Percentiles rank a stretch among this genome's conserved stretches.
These are phyloP conservation scores for Pachyseris speciosa DNA, from an alignment of 64 coral and sea anemone genomes.

Conservation along the genomic window DNA sequence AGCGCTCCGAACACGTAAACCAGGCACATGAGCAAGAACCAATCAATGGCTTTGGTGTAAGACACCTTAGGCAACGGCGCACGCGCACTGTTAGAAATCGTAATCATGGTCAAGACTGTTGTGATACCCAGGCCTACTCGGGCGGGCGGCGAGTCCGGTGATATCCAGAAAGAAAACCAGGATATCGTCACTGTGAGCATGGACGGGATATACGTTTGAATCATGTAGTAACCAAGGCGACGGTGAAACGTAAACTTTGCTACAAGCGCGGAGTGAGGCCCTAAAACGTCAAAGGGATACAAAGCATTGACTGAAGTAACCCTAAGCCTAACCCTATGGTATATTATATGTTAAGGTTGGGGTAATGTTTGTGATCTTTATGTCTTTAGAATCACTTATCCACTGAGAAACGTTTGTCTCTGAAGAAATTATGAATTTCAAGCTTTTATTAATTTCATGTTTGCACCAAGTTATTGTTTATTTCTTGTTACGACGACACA, in stretches of 20 bases:
- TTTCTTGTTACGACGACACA: too few relatives aligned
- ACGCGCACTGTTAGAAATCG: conserved; percentile 96
- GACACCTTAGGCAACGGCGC: conserved; percentile 93
- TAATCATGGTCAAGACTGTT: conserved; percentile 92
- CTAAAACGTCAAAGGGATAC: conserved; percentile 16
- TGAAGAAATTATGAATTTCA: too few relatives aligned
- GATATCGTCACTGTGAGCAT: conserved; percentile 95
- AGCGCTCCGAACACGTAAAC: conserved; percentile 95
- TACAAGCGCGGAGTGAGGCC: conserved; percentile 84
- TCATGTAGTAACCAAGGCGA: conserved; percentile 98
- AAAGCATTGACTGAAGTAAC: not conserved
- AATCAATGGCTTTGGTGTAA: conserved; percentile 95
- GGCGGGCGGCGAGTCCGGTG: conserved; percentile 88
- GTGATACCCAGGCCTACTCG: conserved; percentile 95
- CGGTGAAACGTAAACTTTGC: conserved; percentile 92
- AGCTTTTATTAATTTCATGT: too few relatives aligned
- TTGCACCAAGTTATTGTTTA: too few relatives aligned
- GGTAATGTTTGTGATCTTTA: too few relatives aligned
- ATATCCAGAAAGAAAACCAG: conserved; percentile 97
- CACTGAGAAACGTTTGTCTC: too few relatives aligned
- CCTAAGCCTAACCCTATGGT: too few relatives aligned
- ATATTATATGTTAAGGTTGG: too few relatives aligned
- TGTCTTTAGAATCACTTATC: too few relatives aligned
- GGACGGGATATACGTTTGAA: conserved; percentile 91
- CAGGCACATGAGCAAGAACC: conserved; percentile 93